phyloP scores from a whole-genome alignment of 2,113 vertebrate species.

The Cisticola juncidis region DNA sequence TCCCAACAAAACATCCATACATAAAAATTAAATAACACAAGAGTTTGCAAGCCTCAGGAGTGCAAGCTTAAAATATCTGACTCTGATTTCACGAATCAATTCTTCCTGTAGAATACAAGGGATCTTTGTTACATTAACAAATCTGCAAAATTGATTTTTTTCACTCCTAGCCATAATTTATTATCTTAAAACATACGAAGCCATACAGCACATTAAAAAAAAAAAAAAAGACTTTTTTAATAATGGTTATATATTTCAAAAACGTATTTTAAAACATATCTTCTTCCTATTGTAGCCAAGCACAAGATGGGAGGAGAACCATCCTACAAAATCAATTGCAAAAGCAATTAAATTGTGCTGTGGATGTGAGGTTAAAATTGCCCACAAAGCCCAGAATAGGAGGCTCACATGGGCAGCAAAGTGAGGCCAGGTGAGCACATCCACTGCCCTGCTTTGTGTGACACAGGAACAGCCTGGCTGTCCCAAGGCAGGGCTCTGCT shows the following conservation, averaged over 20 bases:
- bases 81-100: neutral
- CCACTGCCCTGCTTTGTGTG: neutral
- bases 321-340: neutral
- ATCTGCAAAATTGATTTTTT: neutral
- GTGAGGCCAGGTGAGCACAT: neutral
- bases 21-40: neutral
- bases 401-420: neutral
- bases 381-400: neutral
- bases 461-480: neutral
- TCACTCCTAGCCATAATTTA: neutral
- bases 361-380: neutral
- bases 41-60: neutral
- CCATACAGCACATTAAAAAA: neutral
- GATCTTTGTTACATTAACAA: neutral
- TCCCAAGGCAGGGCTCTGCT: neutral
- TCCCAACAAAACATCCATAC: neutral
- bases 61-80: neutral
- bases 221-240: neutral
- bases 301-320: neutral
- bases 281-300: neutral
- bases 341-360: neutral
- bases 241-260: neutral
- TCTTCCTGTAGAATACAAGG: neutral
- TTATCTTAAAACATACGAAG: neutral
- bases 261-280: neutral